A percentile compares a stretch with the other conserved stretches of the same genome.
phyloP scores from a whole-genome alignment of 2,797 vertebrate species.

The Myotis pilosus region DNA sequence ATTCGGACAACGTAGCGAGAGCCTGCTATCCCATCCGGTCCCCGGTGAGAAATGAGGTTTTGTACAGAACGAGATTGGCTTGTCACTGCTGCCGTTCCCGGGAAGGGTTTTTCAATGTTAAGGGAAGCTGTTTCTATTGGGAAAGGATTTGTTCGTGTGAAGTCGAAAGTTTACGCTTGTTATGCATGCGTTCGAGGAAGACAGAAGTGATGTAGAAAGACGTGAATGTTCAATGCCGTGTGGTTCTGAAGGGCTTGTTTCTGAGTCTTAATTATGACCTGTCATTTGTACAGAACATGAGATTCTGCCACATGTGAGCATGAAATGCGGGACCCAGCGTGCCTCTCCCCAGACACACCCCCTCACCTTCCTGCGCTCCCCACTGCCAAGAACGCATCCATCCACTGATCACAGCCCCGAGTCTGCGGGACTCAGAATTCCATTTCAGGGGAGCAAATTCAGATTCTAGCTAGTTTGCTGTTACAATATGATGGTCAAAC shows the following conservation, averaged over 20 bases:
- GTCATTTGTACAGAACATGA: not conserved
- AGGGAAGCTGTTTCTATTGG: not conserved
- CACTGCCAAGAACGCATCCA: rapidly evolving
- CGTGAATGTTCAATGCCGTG: not conserved
- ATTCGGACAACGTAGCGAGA: not conserved
- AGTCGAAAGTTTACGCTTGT: conserved; percentile 64
- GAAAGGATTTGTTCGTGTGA: conserved; percentile 52
- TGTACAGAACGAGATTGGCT: not conserved
- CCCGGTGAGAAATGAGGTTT: conserved; percentile 49
- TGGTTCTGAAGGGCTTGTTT: conserved; percentile 16
- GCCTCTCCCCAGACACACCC: rapidly evolving
- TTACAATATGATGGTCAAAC: not conserved
- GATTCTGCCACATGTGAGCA: not conserved
- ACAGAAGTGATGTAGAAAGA: conserved; percentile 21
- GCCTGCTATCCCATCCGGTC: not conserved
- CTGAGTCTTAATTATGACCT: conserved; percentile 17
- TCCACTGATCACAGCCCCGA: rapidly evolving
- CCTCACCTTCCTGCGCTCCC: not conserved
- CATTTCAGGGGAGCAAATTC: not conserved
- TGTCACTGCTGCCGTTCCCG: not conserved
- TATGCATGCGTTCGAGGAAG: conserved; percentile 51
- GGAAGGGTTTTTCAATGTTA: conserved; percentile 5
- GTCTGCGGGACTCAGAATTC: not conserved
- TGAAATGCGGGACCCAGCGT: rapidly evolving
- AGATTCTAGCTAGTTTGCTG: not conserved